These are phyloP conservation scores for Latrodectus geometricus DNA, from an alignment of 1,140 invertebrate genomes.

Conservation along the genomic window DNA sequence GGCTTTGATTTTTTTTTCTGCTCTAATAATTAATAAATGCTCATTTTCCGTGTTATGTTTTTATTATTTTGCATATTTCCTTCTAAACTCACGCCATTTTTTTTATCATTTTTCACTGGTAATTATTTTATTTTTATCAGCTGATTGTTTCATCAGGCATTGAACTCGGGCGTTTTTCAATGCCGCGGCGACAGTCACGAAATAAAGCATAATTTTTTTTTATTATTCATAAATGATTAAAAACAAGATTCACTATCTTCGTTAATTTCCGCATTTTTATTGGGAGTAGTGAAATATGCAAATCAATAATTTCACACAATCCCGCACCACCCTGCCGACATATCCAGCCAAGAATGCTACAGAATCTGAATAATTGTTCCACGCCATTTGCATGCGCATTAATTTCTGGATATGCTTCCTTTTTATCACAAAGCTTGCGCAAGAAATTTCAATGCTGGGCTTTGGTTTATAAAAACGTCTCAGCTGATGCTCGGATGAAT, in stretches of 20 bases:
- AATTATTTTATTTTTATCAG: neutral
- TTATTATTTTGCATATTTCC: too few relatives aligned
- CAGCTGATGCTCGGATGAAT: conserved; percentile 11
- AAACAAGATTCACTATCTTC: neutral
- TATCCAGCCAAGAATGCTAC: neutral
- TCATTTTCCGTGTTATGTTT: too few relatives aligned
- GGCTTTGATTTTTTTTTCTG: too few relatives aligned
- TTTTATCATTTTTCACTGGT: too few relatives aligned
- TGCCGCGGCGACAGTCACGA: neutral
- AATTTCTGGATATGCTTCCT: neutral
- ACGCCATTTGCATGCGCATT: conserved; percentile 2
- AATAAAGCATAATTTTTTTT: neutral
- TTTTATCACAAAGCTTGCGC: neutral
- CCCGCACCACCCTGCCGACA: too few relatives aligned
- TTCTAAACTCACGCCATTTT: too few relatives aligned
- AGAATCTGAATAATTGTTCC: conserved; percentile 3
- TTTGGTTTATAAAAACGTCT: conserved; percentile 1
- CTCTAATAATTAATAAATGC: too few relatives aligned
- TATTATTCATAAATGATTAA: neutral
- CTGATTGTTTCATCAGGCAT: neutral
- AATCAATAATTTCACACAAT: neutral
- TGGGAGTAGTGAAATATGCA: conserved; percentile 15
- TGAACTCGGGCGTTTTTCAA: neutral
- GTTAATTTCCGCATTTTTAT: conserved; percentile 24
- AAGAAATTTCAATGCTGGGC: conserved; percentile 9